Conservation (phyloP, 2,888 invertebrate species). For the Podabrus alpinus region DNA sequence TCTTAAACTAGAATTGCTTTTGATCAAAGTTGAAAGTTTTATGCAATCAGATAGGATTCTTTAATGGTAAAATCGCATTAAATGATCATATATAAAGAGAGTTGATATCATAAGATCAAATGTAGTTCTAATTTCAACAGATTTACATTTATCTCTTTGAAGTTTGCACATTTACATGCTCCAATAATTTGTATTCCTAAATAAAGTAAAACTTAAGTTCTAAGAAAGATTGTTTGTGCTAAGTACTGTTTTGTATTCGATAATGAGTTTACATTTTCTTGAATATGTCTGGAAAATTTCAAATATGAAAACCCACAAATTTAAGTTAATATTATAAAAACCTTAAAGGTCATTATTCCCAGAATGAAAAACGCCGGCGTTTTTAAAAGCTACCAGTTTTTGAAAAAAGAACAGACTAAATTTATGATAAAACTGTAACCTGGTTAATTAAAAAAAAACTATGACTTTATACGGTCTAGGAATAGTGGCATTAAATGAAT, state of each 20-base stretch:
- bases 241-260: neutral
- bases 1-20: neutral
- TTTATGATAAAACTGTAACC: no score
- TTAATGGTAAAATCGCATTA: constrained; percentile 18
- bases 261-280: neutral
- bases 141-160: constrained; percentile 4
- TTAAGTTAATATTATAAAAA: neutral
- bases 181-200: neutral
- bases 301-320: neutral
- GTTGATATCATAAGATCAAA: constrained; percentile 5
- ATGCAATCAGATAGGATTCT: constrained; percentile 10
- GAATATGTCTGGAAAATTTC: neutral
- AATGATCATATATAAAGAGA: constrained; percentile 8
- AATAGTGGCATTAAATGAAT: no score
- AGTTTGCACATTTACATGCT: constrained; percentile 1
- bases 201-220: neutral
- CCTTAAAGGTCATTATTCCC: neutral
- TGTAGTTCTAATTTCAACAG: constrained; percentile 9
- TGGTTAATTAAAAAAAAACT: no score
- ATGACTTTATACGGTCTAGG: no score
- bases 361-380: no score
- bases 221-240: neutral
- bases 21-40: constrained; percentile 21
- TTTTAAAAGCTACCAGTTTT: no score
- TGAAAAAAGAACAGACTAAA: no score